Evolutionary conservation across 2,888 invertebrate genomes (phyloP), one percentile per base, ranked within the genome.

Genomic region (Agrotis ipsilon): DNA sequence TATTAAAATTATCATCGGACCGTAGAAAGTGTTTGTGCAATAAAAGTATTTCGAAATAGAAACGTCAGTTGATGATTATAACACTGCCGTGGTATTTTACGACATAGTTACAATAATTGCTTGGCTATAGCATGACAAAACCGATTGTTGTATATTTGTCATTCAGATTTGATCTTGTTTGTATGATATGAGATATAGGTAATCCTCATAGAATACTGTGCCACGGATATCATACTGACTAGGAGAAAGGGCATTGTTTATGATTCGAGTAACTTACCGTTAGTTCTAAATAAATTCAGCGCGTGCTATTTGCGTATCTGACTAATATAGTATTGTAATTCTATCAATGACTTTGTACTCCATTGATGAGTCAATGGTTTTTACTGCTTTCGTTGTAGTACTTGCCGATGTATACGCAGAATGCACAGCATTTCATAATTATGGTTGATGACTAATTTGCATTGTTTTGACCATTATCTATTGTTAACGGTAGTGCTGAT

Each of bases 1-100:
- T 82, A 90, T 93, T 90, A 92, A 83, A 85, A 87, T 85, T 88
- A 84, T 87, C 87, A 89, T 82, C 91, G 87, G 87, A 91, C 88
- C 89, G 85, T 93, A 90, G 90, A 92, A 92, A 91, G 90, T 65
- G 59, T 32, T 65, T 59, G 46, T 62, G 72, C 63, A 72, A 72
- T 66, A 64, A 58, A 75, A 49, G 74, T 55, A 80, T 80, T 84
- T 84, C 51, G 58, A 75, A 82, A 75, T 82, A 62, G 54, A 74
- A 78, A 70, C 75, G 80, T 76, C 72, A 72, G 71, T 80, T 80
- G 46, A 70, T 75, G 46, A 55, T 72, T 59, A 62, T 67, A 68
- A 59, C n/a, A 75, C 49, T 14, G 6, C n/a, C 18, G 39, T 58
- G 51, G 63, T 68, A 72, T 68, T 80, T 39, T 63, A 68, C 55